phyloP scores from a whole-genome alignment of 2,797 vertebrate species.

The Diceros bicornis region DNA sequence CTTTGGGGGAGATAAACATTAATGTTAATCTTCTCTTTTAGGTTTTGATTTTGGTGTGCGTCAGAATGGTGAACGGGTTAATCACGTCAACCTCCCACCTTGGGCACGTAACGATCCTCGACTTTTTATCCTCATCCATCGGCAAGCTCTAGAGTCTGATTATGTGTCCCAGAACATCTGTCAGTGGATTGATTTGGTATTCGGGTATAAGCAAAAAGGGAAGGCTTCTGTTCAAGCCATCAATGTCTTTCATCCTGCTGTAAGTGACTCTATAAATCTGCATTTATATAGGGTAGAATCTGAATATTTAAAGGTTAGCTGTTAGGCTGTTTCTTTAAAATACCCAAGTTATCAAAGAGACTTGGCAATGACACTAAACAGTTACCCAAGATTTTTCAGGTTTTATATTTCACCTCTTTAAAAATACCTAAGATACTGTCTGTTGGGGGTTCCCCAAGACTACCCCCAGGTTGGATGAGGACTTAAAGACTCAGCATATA shows the following conservation, averaged over 20 bases:
- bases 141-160: slow-evolving; percentile 98
- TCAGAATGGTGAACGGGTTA: slow-evolving; percentile 98
- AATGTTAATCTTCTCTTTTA: slow-evolving; percentile 81
- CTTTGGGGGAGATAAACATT: background rate
- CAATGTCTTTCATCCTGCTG: slow-evolving; percentile 99
- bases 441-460: background rate
- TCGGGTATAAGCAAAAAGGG: slow-evolving; percentile 99
- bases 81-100: slow-evolving; percentile 97
- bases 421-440: background rate
- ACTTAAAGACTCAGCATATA: background rate
- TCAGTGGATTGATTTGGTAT: slow-evolving; percentile 99
- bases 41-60: slow-evolving; percentile 99
- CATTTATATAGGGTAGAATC: background rate
- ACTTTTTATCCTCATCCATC: slow-evolving; percentile 97
- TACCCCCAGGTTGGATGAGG: background rate
- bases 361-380: slow-evolving; percentile 47
- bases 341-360: background rate
- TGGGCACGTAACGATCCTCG: slow-evolving; percentile 99
- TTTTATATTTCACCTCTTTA: slow-evolving; percentile 58
- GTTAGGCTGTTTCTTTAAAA: background rate
- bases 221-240: slow-evolving; percentile 98
- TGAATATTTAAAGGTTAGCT: slow-evolving; percentile 21
- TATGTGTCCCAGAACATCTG: slow-evolving; percentile 98
- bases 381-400: background rate
- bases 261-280: slow-evolving; percentile 88